These are phyloP conservation scores for Phasianus colchicus DNA, from an alignment of 2,113 vertebrate species.

Conservation along the genomic window DNA sequence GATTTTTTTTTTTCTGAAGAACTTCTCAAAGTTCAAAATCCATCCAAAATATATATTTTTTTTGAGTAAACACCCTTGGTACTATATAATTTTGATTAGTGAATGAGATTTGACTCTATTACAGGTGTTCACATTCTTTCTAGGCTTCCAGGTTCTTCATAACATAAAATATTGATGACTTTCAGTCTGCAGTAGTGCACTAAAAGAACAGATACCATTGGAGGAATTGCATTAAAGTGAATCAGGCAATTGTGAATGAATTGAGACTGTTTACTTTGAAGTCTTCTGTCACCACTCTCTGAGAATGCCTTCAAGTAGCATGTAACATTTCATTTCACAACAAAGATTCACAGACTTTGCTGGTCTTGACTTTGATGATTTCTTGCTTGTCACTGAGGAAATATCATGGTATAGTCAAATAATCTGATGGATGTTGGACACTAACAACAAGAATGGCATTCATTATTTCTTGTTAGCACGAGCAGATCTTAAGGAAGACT, in stretches of 20 bases:
- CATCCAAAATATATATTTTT: neutral
- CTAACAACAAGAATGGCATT: conserved; percentile 27
- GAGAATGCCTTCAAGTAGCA: neutral
- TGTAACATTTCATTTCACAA: neutral
- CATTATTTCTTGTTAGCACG: conserved; percentile 24
- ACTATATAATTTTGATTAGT: neutral
- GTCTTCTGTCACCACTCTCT: neutral
- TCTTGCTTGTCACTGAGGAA: conserved; percentile 11
- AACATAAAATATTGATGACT: neutral
- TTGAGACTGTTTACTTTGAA: neutral
- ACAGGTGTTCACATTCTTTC: neutral
- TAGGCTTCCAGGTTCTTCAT: neutral
- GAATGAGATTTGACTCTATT: neutral
- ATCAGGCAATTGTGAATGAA: neutral
- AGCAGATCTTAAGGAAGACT: neutral
- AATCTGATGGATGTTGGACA: conserved; percentile 17
- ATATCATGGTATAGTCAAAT: neutral
- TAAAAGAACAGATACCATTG: neutral
- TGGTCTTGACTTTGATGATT: conserved; percentile 5
- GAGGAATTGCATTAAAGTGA: neutral
- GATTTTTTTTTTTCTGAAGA: neutral
- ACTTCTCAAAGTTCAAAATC: neutral
- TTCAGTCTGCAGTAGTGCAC: neutral
- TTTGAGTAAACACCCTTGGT: neutral
- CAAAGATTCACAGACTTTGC: neutral